Conservation (phyloP, 35 echinoderm and acorn worm species). For the Anneissia japonica region DNA sequence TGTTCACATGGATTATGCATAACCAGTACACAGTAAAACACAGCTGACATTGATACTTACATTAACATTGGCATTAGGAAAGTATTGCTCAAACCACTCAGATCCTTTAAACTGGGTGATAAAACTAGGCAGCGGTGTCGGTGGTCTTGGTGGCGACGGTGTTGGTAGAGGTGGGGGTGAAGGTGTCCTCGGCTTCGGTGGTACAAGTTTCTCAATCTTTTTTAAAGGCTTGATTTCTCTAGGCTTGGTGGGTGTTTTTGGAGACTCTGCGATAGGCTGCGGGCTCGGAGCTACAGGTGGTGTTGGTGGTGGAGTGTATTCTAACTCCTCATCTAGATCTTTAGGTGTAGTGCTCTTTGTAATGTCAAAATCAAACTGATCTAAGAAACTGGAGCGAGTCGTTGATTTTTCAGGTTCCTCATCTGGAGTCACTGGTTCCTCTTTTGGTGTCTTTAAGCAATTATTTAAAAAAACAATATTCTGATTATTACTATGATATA, state of each 20-base stretch:
- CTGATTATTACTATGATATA: too few species aligned
- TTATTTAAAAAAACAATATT: too few species aligned
- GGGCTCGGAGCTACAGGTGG: slow-evolving; percentile 62
- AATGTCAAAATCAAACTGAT: slow-evolving; percentile 61
- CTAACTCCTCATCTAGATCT: slow-evolving; percentile 13
- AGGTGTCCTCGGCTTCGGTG: slow-evolving; percentile 63
- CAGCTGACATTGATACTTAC: too few species aligned
- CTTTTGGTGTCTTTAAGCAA: not conserved
- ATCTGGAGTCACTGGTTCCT: not conserved
- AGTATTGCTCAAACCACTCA: slow-evolving; percentile 97
- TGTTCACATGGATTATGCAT: too few species aligned
- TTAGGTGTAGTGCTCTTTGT: slow-evolving; percentile 16
- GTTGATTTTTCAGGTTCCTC: slow-evolving; percentile 10
- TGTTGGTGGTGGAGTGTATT: slow-evolving; percentile 26
- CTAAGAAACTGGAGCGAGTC: slow-evolving; percentile 9
- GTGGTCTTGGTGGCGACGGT: slow-evolving; percentile 80
- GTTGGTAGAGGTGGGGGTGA: slow-evolving; percentile 69
- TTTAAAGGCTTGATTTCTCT: slow-evolving; percentile 10
- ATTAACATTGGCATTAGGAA: slow-evolving; percentile 80
- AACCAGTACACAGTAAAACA: too few species aligned
- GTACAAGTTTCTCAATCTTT: slow-evolving; percentile 37
- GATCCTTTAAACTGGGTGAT: slow-evolving; percentile 91
- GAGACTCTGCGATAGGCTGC: slow-evolving; percentile 41
- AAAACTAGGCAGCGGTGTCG: slow-evolving; percentile 88
- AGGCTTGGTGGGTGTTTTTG: slow-evolving; percentile 25